Conservation (phyloP, 2,888 invertebrate genomes). For the Slavum lentiscoides region DNA sequence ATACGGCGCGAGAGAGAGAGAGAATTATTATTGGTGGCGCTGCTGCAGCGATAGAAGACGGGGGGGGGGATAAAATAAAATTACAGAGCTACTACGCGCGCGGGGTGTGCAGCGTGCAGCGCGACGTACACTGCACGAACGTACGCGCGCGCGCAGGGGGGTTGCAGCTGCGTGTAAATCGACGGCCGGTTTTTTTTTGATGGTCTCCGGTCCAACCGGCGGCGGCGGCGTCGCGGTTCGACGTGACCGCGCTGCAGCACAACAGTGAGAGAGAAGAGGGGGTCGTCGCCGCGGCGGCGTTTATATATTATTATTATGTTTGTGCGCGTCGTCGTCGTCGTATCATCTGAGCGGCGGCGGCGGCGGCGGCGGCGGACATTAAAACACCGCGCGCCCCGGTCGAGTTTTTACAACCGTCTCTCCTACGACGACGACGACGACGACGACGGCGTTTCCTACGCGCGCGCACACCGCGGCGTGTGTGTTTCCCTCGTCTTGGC, state of each 20-base stretch:
- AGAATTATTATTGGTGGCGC: no score
- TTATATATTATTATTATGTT: neutral
- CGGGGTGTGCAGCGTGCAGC: no score
- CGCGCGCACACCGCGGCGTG: neutral
- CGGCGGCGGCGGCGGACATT: slow-evolving; percentile 36
- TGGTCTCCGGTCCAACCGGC: slow-evolving; percentile 46
- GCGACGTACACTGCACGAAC: no score
- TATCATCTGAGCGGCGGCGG: no score
- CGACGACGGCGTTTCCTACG: neutral
- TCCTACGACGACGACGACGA: slow-evolving; percentile 27
- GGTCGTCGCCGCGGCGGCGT: neutral
- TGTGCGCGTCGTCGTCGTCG: no score
- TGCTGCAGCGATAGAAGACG: no score
- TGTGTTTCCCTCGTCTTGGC: no score
- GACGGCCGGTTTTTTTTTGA: slow-evolving; percentile 20
- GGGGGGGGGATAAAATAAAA: no score
- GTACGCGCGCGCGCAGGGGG: neutral
- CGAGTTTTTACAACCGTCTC: slow-evolving; percentile 42
- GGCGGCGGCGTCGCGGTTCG: neutral
- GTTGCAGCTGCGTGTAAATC: slow-evolving; percentile 39
- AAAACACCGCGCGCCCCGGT: slow-evolving; percentile 34
- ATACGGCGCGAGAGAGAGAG: no score
- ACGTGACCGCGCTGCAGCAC: no score
- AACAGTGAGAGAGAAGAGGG: slow-evolving; percentile 1
- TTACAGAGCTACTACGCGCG: no score